Evolutionary conservation across 2,797 vertebrate genomes (phyloP), one percentile per base, ranked within the genome.

Genomic region (Propithecus deckenii): DNA sequence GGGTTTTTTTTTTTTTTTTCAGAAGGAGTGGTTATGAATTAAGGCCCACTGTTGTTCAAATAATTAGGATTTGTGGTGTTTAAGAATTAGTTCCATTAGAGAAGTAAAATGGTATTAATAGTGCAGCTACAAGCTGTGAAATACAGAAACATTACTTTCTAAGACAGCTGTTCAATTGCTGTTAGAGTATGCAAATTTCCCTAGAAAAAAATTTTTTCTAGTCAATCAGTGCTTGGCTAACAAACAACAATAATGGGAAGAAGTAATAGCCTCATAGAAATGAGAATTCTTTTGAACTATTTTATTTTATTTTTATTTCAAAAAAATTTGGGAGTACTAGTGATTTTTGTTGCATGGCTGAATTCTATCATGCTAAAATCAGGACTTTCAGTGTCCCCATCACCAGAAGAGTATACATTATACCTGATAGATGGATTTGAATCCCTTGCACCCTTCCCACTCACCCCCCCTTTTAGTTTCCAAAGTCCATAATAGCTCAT

Each of bases 61-160:
- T 98, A 98, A 98, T 98, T 98, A 96, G 97, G 95, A 98, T 97
- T 97, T 97, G 96, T 97, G 84, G 97, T 97, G 97, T 97, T 98
- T 98, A 98, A 98, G 96, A 97, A 98, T 98, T 98, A 98, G 80
- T 72, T 98, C 96, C 97, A 97, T 97, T 98, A 98, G 88, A 97
- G 90, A 98, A 98, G 93, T 97, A 97, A 97, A 97, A 95, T 95
- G 89, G 86, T 96, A 97, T 97, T 97, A 97, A 94, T 92, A 96
- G 84, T 80, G 78, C 0, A 20, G 52, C 57, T 55, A 52, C 97
- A 97, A 96, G 95, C 97, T 98, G 97, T 97, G 98, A 98, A 97
- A 97, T 95, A 96, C 72, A 94, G 97, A 98, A 97, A 98, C 87
- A 94, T 92, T 93, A 78, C 95, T 98, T 97, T 93, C 89, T 78